A percentile compares a stretch with the other conserved stretches of the same genome.
Evolutionary conservation across 2,113 vertebrate genomes (phyloP).

Genomic region (Thryonomys swinderianus): DNA sequence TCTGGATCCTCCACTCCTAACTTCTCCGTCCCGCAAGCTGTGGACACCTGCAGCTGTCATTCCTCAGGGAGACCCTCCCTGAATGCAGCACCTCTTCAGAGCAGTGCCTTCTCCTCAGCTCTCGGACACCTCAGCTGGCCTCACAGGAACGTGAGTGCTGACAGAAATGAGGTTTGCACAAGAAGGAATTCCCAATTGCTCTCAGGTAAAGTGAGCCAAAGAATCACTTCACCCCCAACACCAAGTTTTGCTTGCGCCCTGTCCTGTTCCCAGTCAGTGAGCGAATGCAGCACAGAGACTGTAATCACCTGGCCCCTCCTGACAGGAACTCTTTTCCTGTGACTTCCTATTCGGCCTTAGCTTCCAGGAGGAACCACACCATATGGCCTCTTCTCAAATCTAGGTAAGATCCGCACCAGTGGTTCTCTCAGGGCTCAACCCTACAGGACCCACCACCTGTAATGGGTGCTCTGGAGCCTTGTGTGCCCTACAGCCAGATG

Average conservation of each 20-base stretch:
- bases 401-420: neutral
- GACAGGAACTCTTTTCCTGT: neutral
- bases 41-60: neutral
- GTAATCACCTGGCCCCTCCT: neutral
- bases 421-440: neutral
- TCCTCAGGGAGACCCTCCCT: neutral
- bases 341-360: neutral
- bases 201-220: fast-evolving
- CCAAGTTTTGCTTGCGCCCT: too few species aligned
- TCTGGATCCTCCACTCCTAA: neutral
- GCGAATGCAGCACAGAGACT: neutral
- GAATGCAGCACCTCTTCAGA: too few species aligned
- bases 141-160: neutral
- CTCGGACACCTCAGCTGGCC: neutral
- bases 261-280: neutral
- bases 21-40: too few species aligned
- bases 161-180: neutral
- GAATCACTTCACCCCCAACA: neutral
- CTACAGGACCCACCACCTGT: fast-evolving
- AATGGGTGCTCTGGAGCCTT: neutral
- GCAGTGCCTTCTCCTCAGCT: neutral
- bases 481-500: neutral
- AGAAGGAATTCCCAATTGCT: neutral
- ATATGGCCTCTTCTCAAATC: neutral
- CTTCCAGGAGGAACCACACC: neutral